Percentiles rank a stretch among this genome's conserved stretches.
Conservation (phyloP, 1,140 invertebrate genomes). For the Nasonia longicornis region DNA sequence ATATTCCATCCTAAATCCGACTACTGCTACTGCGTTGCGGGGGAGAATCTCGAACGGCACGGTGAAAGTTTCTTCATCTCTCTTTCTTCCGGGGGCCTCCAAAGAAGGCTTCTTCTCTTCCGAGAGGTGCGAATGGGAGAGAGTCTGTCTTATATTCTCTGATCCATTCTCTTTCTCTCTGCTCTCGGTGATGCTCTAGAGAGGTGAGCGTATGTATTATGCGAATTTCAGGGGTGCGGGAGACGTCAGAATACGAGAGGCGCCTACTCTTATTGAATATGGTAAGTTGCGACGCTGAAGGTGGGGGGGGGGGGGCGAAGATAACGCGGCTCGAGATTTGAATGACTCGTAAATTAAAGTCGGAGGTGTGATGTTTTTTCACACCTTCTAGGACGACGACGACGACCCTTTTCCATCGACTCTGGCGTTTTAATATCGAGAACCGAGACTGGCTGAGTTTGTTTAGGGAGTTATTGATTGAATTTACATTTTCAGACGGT, state of each 20-base stretch:
- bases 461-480: not conserved
- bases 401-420: not conserved
- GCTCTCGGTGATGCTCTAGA: not conserved
- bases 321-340: constrained; percentile 40
- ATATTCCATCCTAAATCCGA: constrained; percentile 65
- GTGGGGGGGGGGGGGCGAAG: not conserved
- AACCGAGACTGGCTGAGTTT: not conserved
- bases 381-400: not conserved
- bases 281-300: constrained; percentile 20
- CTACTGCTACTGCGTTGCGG: constrained; percentile 45
- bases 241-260: constrained; percentile 23
- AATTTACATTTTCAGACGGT: not conserved
- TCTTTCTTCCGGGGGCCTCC: constrained; percentile 17
- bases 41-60: constrained; percentile 50
- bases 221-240: constrained; percentile 16
- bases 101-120: not conserved
- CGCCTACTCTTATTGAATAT: constrained; percentile 41
- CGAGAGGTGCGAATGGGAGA: constrained; percentile 9
- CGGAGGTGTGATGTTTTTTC: constrained; percentile 23
- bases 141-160: constrained; percentile 33
- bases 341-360: constrained; percentile 40
- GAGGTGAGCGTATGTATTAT: constrained; percentile 43
- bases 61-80: constrained; percentile 43
- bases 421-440: not conserved
- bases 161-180: constrained; percentile 22